A percentile compares a stretch with the other conserved stretches of the same genome.
phyloP scores from a whole-genome alignment of 1,140 invertebrate species.

The Drosophila carrolli region DNA sequence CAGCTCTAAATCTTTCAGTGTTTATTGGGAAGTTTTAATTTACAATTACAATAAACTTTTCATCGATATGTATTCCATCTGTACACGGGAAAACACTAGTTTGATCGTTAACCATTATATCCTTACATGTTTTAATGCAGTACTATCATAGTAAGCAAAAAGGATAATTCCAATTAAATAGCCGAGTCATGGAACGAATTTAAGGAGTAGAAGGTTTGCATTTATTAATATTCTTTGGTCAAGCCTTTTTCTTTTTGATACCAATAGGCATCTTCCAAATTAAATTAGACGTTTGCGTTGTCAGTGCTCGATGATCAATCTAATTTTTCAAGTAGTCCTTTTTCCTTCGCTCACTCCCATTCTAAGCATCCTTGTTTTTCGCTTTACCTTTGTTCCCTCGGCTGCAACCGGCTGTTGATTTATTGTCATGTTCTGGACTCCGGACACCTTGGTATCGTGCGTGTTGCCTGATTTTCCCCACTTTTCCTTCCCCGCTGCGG shows the following conservation, averaged over 20 bases:
- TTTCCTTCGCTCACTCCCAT: not conserved
- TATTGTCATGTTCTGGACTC: conserved; percentile 72
- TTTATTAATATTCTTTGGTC: conserved; percentile 1
- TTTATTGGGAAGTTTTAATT: too few relatives aligned
- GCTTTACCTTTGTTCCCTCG: not conserved
- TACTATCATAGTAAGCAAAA: too few relatives aligned
- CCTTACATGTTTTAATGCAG: too few relatives aligned
- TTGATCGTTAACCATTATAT: too few relatives aligned
- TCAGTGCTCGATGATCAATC: conserved; percentile 42
- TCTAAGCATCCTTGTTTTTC: conserved; percentile 14
- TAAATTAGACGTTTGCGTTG: conserved; percentile 40
- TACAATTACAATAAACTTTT: too few relatives aligned
- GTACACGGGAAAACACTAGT: too few relatives aligned
- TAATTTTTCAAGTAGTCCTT: conserved; percentile 29
- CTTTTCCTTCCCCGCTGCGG: conserved; percentile 35
- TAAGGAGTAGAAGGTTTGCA: not conserved
- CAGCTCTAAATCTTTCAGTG: too few relatives aligned
- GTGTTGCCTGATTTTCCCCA: conserved; percentile 55
- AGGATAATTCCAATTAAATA: too few relatives aligned
- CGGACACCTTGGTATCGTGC: conserved; percentile 68
- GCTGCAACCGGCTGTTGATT: conserved; percentile 57
- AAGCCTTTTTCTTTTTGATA: conserved; percentile 2
- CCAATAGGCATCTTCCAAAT: not conserved
- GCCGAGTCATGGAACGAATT: not conserved
- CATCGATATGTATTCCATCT: too few relatives aligned